Evolutionary conservation across 2,797 vertebrate genomes (phyloP).

Genomic region (Lacerta agilis): DNA sequence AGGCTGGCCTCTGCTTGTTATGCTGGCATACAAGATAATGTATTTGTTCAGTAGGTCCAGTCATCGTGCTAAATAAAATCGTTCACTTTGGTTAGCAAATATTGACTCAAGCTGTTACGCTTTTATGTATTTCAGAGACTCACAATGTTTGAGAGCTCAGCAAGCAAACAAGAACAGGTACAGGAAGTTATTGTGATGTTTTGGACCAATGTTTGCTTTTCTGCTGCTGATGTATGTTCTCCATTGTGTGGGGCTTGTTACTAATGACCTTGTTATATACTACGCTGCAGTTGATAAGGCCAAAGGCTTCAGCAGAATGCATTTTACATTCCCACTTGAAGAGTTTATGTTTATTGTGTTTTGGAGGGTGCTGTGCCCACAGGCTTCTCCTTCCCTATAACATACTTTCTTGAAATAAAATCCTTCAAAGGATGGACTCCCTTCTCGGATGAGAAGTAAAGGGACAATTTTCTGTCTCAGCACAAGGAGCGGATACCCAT

Average conservation of each 20-base stretch:
- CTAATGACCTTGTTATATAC: slow-evolving; percentile 78
- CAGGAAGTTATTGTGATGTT: slow-evolving; percentile 81
- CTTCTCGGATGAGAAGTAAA: slow-evolving; percentile 47
- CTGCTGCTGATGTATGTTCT: slow-evolving; percentile 69
- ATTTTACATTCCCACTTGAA: slow-evolving; percentile 76
- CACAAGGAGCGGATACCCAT: too few species aligned
- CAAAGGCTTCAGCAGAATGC: slow-evolving; percentile 71
- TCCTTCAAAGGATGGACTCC: slow-evolving; percentile 50
- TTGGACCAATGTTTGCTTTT: slow-evolving; percentile 78
- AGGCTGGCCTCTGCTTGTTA: slow-evolving; percentile 60
- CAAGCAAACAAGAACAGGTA: slow-evolving; percentile 83
- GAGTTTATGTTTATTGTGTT: slow-evolving; percentile 78
- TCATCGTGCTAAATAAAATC: slow-evolving; percentile 79
- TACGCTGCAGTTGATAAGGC: slow-evolving; percentile 70
- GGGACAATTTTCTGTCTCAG: neutral
- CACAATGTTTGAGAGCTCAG: slow-evolving; percentile 79
- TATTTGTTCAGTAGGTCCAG: slow-evolving; percentile 79
- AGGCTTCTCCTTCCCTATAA: slow-evolving; percentile 55
- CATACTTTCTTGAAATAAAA: slow-evolving; percentile 65
- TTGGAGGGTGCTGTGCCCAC: slow-evolving; percentile 70
- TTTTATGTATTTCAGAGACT: slow-evolving; percentile 82
- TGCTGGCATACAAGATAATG: slow-evolving; percentile 62
- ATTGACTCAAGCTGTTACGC: slow-evolving; percentile 83
- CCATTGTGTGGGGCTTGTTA: slow-evolving; percentile 71
- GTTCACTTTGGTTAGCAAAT: slow-evolving; percentile 79